A percentile compares a stretch with the other conserved stretches of the same genome.
phyloP scores from a whole-genome alignment of 2,888 invertebrate genomes.

The Dione vanillae region DNA sequence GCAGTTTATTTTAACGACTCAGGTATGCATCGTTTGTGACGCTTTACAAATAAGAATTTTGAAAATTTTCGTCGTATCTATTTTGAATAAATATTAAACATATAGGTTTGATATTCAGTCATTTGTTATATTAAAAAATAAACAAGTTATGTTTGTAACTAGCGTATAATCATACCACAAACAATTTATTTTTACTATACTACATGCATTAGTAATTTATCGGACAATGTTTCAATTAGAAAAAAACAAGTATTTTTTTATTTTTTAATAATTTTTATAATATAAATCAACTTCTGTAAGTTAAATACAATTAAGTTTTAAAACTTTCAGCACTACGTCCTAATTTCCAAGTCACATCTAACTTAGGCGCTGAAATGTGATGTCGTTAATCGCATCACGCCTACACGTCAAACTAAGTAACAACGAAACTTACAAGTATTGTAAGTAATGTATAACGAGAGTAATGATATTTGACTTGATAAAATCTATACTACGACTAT shows the following conservation, averaged over 20 bases:
- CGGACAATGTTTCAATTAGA: too few relatives aligned
- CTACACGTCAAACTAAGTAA: constrained; percentile 6
- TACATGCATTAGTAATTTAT: too few relatives aligned
- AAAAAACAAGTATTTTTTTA: too few relatives aligned
- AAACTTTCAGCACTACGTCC: neutral
- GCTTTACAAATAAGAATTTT: neutral
- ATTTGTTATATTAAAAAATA: too few relatives aligned
- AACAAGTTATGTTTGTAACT: too few relatives aligned
- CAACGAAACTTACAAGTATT: neutral
- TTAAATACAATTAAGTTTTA: neutral
- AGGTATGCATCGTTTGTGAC: neutral
- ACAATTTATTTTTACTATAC: too few relatives aligned
- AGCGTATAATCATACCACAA: too few relatives aligned
- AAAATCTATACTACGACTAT: neutral
- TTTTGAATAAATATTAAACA: neutral
- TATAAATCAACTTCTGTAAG: neutral
- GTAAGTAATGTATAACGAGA: neutral
- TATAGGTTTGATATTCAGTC: too few relatives aligned
- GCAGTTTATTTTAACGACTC: constrained; percentile 21
- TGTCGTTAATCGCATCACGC: constrained; percentile 1
- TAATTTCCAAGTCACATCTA: constrained; percentile 4
- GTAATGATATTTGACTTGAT: neutral
- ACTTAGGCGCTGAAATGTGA: neutral
- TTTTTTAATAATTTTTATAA: too few relatives aligned
- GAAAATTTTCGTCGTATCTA: neutral